Percentiles rank a stretch among this genome's conserved stretches.
Evolutionary conservation across 2,888 invertebrate species (phyloP).

Genomic region (Cataglyphis cursor): DNA sequence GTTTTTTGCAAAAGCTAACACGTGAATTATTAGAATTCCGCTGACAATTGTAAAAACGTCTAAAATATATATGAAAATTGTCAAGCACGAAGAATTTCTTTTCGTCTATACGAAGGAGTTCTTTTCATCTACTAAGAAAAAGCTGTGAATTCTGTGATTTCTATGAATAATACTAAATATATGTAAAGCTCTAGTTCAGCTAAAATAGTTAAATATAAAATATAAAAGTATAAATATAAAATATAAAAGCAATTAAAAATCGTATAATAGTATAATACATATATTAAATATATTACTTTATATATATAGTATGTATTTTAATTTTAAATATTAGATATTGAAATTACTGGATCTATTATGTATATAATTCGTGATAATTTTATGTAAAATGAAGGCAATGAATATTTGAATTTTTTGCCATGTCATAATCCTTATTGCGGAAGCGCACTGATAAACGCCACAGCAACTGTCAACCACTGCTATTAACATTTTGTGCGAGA

Average conservation of each 20-base stretch:
- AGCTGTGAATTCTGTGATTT: neutral
- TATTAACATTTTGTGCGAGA: slow-evolving; percentile 60
- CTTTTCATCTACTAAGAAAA: slow-evolving; percentile 2
- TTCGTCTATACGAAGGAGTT: neutral
- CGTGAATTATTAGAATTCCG: slow-evolving; percentile 47
- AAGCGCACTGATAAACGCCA: slow-evolving; percentile 34
- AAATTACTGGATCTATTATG: neutral
- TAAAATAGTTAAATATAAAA: slow-evolving; percentile 4
- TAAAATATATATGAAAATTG: slow-evolving; percentile 19
- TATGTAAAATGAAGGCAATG: neutral
- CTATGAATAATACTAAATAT: neutral
- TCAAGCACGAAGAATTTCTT: neutral
- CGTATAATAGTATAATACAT: neutral
- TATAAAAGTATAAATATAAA: slow-evolving; percentile 14
- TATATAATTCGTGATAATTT: slow-evolving; percentile 19
- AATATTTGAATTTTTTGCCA: neutral
- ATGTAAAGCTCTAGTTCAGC: neutral
- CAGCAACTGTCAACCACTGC: slow-evolving; percentile 41
- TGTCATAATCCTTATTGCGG: slow-evolving; percentile 29
- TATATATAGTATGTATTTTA: neutral
- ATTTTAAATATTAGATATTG: neutral
- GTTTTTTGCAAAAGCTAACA: slow-evolving; percentile 24
- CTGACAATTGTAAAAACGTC: slow-evolving; percentile 22
- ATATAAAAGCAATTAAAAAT: slow-evolving; percentile 4
- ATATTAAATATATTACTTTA: neutral